Percentiles rank a stretch among this genome's conserved stretches.
phyloP scores from a whole-genome alignment of 2,113 vertebrate species.

The Platysteira castanea region DNA sequence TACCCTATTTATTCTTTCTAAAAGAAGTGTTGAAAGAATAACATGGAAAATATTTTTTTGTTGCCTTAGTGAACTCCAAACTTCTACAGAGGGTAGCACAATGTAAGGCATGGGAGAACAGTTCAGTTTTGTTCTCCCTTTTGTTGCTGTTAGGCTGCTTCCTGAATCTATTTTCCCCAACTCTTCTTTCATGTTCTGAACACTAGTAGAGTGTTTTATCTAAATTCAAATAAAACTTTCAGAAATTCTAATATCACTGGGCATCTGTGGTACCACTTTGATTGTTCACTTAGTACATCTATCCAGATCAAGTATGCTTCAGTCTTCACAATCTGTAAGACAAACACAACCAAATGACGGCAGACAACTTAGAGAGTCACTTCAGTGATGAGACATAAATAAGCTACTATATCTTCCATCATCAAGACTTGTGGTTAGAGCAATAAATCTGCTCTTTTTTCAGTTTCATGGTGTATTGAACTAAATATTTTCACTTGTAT shows the following conservation, averaged over 20 bases:
- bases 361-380: neutral
- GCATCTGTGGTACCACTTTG: neutral
- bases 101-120: neutral
- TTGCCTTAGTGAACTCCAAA: neutral
- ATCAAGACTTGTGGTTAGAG: neutral
- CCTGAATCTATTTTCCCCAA: neutral
- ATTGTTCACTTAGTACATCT: neutral
- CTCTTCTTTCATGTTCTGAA: neutral
- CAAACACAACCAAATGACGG: neutral
- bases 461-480: neutral
- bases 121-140: neutral
- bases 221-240: neutral
- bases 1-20: neutral
- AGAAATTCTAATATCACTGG: neutral
- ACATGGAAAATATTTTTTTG: neutral
- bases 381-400: neutral
- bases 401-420: neutral
- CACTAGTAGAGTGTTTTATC: neutral
- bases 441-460: neutral
- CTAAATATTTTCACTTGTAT: neutral
- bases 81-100: neutral
- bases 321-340: neutral
- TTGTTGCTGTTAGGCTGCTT: neutral
- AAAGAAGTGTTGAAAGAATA: neutral
- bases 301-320: neutral